These are phyloP conservation scores for Alligator sinensis DNA, from an alignment of 2,113 vertebrate genomes.

Conservation along the genomic window DNA sequence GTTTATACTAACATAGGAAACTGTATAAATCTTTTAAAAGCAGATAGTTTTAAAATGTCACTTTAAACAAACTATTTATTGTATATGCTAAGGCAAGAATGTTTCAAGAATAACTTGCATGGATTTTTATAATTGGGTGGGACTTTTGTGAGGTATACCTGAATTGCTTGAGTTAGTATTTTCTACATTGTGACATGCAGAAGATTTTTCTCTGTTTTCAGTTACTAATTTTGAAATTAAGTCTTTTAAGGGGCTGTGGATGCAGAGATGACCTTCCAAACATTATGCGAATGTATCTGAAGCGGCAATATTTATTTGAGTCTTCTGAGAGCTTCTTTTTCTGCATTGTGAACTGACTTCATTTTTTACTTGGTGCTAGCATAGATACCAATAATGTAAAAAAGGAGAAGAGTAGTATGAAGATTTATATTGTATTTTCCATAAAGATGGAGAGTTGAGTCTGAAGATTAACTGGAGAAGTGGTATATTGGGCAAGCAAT, in stretches of 20 bases:
- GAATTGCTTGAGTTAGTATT: too few species aligned
- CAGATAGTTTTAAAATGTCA: not conserved
- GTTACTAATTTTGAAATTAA: not conserved
- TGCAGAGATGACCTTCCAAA: too few species aligned
- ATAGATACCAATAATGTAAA: fast-evolving
- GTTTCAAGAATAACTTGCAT: not conserved
- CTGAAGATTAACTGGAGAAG: too few species aligned
- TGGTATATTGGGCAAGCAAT: not conserved
- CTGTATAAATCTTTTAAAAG: too few species aligned
- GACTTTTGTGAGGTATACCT: too few species aligned
- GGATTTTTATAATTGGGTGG: too few species aligned
- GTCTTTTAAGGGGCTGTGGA: not conserved
- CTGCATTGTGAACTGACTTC: not conserved
- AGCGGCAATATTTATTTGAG: not conserved
- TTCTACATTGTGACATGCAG: too few species aligned
- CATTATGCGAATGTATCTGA: not conserved
- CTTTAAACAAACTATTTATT: not conserved
- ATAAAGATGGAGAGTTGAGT: too few species aligned
- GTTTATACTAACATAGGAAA: not conserved
- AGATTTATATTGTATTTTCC: too few species aligned
- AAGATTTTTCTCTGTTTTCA: not conserved
- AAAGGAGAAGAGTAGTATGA: not conserved
- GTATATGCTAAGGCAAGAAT: not conserved
- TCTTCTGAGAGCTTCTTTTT: fast-evolving
- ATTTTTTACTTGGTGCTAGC: not conserved